Base-by-base conservation (phyloP, 2,888 invertebrate species). In the Cataglyphis altisquamis region DNA sequence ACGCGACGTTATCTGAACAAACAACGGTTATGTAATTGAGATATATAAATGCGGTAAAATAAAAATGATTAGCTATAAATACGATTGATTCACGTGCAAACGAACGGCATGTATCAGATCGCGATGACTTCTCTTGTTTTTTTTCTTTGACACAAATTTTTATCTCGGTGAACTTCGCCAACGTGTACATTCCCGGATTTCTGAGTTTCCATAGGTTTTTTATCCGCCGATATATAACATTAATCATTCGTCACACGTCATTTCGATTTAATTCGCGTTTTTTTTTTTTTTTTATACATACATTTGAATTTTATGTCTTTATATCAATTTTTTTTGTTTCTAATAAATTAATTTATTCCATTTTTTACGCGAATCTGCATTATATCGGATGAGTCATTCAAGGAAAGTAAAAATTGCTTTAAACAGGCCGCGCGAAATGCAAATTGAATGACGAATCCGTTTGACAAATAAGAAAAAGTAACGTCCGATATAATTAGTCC, bases 401-500 rank as follows among this genome's bases (percentile, higher is more conserved):
- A 78, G 74, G 70, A 73, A 83, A 78, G 77, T 63, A 68, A 85
- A 78, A 78, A 72, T 29, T 62, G 39, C 45, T 21, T 57, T 10
- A 10, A 70, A 45, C 62, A 66, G 62, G n/a, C 8, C 60, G 57
- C 80, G 60, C 74, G 62, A 66, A 63, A 63, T 41, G 63, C 63
- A 63, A 70, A 63, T 32, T 39, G 57, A 60, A 25, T 67, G 67
- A 72, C 57, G 41, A 45, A 66, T 62, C 12, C 15, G n/a, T 32
- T 25, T 8, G 74, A 57, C 77, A 82, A 88, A 83, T 73, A 66
- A 89, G 83, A 87, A 81, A 78, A 84, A 83, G 74, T 73, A 75
- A 87, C 83, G 73, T 81, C 64, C 70, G 68, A 75, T 78, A 84
- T 88, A 88, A 88, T 88, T 88, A 87, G 67, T 72, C 68, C 80